Conservation (phyloP, 2,113 vertebrate genomes). For the Hemichromis elongatus region DNA sequence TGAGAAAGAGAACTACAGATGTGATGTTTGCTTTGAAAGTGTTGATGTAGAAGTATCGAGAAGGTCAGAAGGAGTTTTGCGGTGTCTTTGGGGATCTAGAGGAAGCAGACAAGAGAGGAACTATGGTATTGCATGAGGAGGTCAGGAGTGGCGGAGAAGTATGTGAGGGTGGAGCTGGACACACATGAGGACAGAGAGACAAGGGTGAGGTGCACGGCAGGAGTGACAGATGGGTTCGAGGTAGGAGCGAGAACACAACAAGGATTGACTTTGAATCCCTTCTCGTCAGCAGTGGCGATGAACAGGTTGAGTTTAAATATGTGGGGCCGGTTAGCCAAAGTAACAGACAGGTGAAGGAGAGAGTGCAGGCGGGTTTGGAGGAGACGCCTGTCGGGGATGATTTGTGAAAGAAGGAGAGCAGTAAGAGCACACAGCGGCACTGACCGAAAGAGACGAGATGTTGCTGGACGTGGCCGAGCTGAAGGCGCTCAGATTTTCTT, state of each 20-base stretch:
- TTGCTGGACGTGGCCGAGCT: background rate
- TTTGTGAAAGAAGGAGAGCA: background rate
- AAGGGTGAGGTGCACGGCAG: fast-evolving
- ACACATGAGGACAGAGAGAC: background rate
- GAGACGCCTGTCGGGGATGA: background rate
- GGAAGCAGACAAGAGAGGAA: background rate
- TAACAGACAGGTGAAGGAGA: background rate
- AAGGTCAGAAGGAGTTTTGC: background rate
- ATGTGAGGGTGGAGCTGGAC: background rate
- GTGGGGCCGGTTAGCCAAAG: background rate
- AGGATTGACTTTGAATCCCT: background rate
- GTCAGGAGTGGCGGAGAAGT: background rate
- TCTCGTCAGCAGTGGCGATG: background rate
- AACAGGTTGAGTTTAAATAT: background rate
- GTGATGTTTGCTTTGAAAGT: background rate
- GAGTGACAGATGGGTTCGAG: background rate
- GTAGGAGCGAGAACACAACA: background rate
- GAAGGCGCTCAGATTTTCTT: background rate
- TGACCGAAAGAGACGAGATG: background rate
- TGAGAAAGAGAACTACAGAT: background rate
- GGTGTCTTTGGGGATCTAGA: background rate
- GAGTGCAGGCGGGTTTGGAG: fast-evolving
- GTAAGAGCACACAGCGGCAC: background rate
- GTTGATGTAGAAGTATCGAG: background rate
- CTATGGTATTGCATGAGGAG: background rate